phyloP scores from a whole-genome alignment of 2,888 invertebrate genomes.

The Arenicola marina region DNA sequence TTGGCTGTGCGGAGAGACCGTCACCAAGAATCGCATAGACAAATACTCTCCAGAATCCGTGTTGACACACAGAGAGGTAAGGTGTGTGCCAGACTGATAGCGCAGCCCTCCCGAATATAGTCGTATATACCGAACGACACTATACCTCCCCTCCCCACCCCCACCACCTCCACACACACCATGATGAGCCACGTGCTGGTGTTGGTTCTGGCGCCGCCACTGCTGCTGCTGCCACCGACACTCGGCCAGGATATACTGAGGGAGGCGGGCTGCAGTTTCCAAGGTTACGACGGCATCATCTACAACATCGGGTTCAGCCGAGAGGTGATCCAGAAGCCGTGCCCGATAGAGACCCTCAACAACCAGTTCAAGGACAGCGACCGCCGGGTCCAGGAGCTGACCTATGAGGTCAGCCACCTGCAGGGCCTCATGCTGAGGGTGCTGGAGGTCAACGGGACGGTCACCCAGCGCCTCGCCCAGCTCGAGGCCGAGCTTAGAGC shows the following conservation, averaged over 20 bases:
- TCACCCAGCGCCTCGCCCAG: not conserved
- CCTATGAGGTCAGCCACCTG: constrained; percentile 4
- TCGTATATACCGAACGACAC: too few relatives aligned
- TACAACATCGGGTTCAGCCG: not conserved
- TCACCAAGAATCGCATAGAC: too few relatives aligned
- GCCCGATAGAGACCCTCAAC: not conserved
- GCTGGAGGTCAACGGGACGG: not conserved
- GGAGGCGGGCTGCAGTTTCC: not conserved
- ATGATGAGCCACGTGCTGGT: too few relatives aligned
- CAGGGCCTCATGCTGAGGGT: not conserved
- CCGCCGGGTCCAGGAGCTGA: not conserved
- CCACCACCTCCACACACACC: too few relatives aligned
- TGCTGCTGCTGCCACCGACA: too few relatives aligned
- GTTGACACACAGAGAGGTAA: too few relatives aligned
- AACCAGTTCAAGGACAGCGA: constrained; percentile 3
- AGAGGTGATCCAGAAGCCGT: not conserved
- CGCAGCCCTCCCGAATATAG: too few relatives aligned
- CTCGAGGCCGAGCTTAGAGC: not conserved
- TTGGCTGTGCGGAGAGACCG: too few relatives aligned
- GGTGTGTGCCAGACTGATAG: too few relatives aligned
- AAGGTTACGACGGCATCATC: not conserved
- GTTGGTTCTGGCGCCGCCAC: too few relatives aligned
- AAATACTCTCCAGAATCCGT: too few relatives aligned
- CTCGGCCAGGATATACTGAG: not conserved
- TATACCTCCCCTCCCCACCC: too few relatives aligned